These are phyloP conservation scores for Astreopora myriophthalma DNA, from an alignment of 64 coral and sea anemone species.

Conservation along the genomic window DNA sequence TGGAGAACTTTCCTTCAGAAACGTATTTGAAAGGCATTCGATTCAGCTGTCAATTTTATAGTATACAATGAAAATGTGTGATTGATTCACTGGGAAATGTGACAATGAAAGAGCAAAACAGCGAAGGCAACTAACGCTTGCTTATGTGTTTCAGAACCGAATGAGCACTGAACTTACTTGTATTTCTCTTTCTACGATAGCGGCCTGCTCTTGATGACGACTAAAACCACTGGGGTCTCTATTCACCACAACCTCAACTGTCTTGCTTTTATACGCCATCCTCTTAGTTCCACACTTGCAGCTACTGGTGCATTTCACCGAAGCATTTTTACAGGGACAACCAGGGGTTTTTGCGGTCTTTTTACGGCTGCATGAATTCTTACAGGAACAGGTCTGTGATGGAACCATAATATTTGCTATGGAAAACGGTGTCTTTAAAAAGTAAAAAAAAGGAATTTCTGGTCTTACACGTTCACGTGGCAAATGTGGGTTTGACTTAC, in stretches of 20 bases:
- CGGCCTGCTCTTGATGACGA: background rate
- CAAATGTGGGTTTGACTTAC: too few relatives aligned
- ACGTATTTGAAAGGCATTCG: too few relatives aligned
- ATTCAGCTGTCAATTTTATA: too few relatives aligned
- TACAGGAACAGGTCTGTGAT: background rate
- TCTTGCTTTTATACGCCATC: background rate
- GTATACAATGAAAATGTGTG: background rate
- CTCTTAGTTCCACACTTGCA: background rate
- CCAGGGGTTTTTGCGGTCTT: background rate
- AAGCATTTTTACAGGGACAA: background rate
- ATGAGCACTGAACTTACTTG: background rate
- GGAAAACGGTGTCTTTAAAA: too few relatives aligned
- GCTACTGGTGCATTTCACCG: background rate
- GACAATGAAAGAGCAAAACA: too few relatives aligned
- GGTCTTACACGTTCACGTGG: too few relatives aligned
- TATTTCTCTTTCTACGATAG: background rate
- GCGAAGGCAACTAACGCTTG: background rate
- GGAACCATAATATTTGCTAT: too few relatives aligned
- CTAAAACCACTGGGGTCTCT: conserved; percentile 13
- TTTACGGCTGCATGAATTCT: background rate
- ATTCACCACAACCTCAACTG: background rate
- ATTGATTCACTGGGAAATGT: background rate
- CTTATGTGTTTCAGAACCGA: too few relatives aligned
- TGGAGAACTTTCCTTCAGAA: too few relatives aligned
- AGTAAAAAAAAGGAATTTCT: too few relatives aligned